These are phyloP conservation scores for Galaxias olidus DNA, from an alignment of 2,797 vertebrate species.

Conservation along the genomic window DNA sequence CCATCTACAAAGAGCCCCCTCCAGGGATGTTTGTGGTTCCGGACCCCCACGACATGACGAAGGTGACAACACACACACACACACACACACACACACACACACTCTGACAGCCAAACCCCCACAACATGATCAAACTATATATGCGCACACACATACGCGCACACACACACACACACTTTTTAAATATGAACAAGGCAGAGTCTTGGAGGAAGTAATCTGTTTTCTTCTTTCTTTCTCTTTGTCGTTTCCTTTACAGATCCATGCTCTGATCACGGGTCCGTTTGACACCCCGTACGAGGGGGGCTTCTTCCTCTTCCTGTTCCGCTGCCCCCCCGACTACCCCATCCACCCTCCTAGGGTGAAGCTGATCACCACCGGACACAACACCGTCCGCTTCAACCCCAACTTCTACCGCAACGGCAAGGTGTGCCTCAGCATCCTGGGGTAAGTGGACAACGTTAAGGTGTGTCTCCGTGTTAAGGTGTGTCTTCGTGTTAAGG, in stretches of 20 bases:
- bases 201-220: background rate
- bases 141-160: no score
- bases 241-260: constrained; percentile 88
- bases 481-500: background rate
- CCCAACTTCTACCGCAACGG: constrained; percentile 99
- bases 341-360: constrained; percentile 97
- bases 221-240: background rate
- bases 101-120: no score
- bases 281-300: constrained; percentile 99
- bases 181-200: background rate
- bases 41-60: constrained; percentile 98
- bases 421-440: constrained; percentile 98
- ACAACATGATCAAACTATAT: no score
- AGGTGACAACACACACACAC: constrained; percentile 74
- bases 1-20: constrained; percentile 98
- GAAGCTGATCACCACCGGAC: constrained; percentile 97
- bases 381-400: constrained; percentile 98
- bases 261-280: constrained; percentile 96
- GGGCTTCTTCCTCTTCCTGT: constrained; percentile 98
- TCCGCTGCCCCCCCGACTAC: constrained; percentile 98
- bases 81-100: no score
- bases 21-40: constrained; percentile 99
- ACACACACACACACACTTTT: background rate
- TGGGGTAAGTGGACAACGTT: constrained; percentile 81
- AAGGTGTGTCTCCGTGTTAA: background rate